These are phyloP conservation scores for Clangula hyemalis DNA, from an alignment of 2,797 vertebrate genomes.

Conservation along the genomic window DNA sequence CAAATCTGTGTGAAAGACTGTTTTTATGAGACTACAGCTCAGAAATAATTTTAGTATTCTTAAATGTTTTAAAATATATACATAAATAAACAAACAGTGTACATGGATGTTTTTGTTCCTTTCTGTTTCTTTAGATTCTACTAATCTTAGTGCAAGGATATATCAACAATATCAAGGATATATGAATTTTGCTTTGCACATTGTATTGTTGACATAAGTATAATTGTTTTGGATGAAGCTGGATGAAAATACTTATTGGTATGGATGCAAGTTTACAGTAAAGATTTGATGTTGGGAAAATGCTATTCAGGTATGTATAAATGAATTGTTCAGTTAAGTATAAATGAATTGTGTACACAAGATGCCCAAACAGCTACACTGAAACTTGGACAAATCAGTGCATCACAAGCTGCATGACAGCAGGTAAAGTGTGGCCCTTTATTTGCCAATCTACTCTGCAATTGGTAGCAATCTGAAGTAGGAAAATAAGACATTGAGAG, in stretches of 20 bases:
- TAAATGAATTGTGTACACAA: background rate
- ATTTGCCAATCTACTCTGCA: background rate
- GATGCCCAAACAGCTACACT: background rate
- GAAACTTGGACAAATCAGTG: background rate
- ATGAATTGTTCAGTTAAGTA: background rate
- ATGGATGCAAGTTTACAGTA: background rate
- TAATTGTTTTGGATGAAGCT: background rate
- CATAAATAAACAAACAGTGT: background rate
- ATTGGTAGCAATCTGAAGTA: background rate
- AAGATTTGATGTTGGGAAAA: background rate
- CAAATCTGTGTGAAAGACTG: background rate
- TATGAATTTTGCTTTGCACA: background rate
- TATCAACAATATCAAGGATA: background rate
- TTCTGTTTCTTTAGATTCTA: background rate
- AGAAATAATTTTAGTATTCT: constrained; percentile 1
- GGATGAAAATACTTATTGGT: background rate
- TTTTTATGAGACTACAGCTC: background rate
- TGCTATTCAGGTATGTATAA: background rate
- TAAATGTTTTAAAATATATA: background rate
- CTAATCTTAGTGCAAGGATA: background rate
- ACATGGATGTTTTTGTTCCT: background rate
- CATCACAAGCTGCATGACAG: background rate
- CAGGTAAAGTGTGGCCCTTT: background rate
- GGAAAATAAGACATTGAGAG: background rate
- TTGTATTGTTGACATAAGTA: background rate